A percentile compares a stretch with the other conserved stretches of the same genome.
These are phyloP conservation scores for Cheilosia vernalis DNA, from an alignment of 2,888 invertebrate genomes.

Conservation along the genomic window DNA sequence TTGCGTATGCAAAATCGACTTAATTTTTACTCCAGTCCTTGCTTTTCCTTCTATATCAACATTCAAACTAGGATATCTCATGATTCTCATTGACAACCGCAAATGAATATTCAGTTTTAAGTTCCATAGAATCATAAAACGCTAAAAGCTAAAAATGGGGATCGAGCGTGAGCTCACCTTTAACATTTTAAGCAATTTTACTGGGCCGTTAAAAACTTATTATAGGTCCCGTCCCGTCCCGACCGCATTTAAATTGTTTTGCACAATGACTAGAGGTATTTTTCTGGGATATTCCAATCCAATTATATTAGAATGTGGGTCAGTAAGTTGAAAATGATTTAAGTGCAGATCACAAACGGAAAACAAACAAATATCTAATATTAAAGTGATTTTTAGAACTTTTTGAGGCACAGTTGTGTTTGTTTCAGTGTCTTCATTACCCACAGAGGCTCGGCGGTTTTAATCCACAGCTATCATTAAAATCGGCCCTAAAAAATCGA, in stretches of 20 bases:
- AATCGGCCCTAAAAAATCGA: no score
- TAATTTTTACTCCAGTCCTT: no score
- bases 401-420: no score
- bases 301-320: conserved; percentile 18
- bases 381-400: no score
- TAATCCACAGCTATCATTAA: no score
- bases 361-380: no score
- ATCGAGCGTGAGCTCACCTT: neutral
- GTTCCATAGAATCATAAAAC: neutral
- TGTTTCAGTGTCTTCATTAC: no score
- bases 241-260: conserved; percentile 8
- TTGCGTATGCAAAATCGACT: no score
- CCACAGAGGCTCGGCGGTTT: no score
- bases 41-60: no score
- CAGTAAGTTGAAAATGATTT: conserved; percentile 7
- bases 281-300: conserved; percentile 23
- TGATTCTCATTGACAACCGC: neutral
- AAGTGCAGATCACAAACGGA: neutral
- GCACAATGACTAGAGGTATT: neutral
- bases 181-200: conserved; percentile 4
- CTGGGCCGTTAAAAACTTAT: conserved; percentile 2
- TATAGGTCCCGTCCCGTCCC: neutral
- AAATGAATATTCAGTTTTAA: neutral
- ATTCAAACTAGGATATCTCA: no score
- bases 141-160: neutral